These are phyloP conservation scores for Synodontis membranacea DNA, from an alignment of 2,113 vertebrate genomes.

Conservation along the genomic window DNA sequence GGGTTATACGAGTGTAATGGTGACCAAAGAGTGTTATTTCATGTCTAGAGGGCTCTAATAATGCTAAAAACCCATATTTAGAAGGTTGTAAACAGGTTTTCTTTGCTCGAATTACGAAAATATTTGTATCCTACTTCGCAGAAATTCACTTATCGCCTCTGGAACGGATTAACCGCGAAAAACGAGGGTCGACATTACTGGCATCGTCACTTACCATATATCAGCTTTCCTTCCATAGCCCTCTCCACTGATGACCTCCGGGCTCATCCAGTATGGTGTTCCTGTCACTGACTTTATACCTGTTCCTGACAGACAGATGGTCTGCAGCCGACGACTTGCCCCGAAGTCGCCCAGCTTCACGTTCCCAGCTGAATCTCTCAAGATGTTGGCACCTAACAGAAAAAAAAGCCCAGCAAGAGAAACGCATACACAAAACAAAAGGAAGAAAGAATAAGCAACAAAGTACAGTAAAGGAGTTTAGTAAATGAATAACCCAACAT, in stretches of 20 bases:
- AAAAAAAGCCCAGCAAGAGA: background rate
- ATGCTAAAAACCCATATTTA: no score
- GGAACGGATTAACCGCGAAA: no score
- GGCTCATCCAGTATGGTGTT: conserved; percentile 99
- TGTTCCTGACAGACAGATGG: conserved; percentile 95
- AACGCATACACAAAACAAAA: background rate
- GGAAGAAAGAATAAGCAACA: background rate
- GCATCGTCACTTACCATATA: conserved; percentile 97
- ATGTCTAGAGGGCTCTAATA: no score
- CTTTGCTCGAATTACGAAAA: no score
- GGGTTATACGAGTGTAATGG: no score
- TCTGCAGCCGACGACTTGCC: conserved; percentile 94
- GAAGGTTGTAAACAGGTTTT: no score
- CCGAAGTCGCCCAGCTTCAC: conserved; percentile 99
- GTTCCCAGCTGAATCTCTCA: conserved; percentile 93
- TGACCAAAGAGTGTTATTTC: no score
- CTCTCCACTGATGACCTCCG: conserved; percentile 97
- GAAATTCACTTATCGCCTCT: no score
- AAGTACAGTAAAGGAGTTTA: background rate
- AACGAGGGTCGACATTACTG: no score
- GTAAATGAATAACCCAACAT: background rate
- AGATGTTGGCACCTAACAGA: conserved; percentile 90
- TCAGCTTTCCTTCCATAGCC: conserved; percentile 97
- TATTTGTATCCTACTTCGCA: no score
- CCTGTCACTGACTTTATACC: conserved; percentile 98